These are phyloP conservation scores for Sarcophaga rosellei DNA, from an alignment of 2,888 invertebrate genomes.

Conservation along the genomic window DNA sequence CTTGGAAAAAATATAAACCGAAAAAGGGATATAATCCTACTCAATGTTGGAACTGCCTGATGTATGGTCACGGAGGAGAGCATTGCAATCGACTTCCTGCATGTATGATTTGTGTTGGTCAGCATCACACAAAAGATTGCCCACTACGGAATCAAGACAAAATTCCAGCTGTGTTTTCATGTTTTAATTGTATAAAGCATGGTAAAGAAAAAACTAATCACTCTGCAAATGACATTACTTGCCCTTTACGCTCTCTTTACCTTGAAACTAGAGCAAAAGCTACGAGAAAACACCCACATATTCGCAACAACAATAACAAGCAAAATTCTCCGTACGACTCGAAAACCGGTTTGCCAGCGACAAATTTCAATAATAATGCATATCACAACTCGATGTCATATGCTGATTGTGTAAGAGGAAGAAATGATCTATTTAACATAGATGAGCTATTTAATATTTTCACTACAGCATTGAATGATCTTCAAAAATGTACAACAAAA, in stretches of 20 bases:
- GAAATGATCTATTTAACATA: conserved; percentile 26
- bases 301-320: conserved; percentile 2
- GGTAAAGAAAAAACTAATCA: conserved; percentile 37
- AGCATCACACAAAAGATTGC: neutral
- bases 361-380: neutral
- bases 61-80: neutral
- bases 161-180: conserved; percentile 34
- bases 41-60: neutral
- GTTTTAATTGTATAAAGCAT: conserved; percentile 41
- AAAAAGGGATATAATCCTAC: conserved; percentile 24
- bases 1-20: neutral
- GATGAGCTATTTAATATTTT: conserved; percentile 51
- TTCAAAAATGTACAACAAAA: conserved; percentile 41
- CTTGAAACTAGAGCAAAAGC: conserved; percentile 5
- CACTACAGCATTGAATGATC: conserved; percentile 35
- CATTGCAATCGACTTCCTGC: conserved; percentile 31
- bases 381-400: neutral
- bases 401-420: conserved; percentile 3
- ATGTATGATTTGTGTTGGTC: neutral
- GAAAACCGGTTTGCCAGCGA: neutral
- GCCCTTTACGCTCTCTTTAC: conserved; percentile 7
- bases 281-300: neutral
- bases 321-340: neutral
- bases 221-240: conserved; percentile 26
- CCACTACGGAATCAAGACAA: conserved; percentile 24